Percentiles rank a stretch among this genome's conserved stretches.
Conservation (phyloP, 2,888 invertebrate species). For the Chaitophorus viminalis region DNA sequence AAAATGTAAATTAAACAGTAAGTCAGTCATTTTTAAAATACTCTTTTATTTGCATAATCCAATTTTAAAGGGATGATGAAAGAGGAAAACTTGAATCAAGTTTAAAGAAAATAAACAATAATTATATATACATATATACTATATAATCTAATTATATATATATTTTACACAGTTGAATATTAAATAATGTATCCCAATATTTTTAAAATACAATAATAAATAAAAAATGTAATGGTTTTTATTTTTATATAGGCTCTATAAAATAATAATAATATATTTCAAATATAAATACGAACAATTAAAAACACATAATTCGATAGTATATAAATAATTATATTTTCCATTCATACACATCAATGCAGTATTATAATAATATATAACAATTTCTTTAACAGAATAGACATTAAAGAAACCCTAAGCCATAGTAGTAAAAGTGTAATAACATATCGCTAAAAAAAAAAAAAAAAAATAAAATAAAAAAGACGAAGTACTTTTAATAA, state of each 20-base stretch:
- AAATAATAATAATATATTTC: slow-evolving; percentile 43
- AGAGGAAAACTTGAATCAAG: neutral
- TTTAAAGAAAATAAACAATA: neutral
- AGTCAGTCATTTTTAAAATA: neutral
- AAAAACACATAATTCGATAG: slow-evolving; percentile 60
- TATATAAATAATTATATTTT: slow-evolving; percentile 62
- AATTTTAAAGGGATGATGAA: neutral
- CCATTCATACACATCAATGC: slow-evolving; percentile 49
- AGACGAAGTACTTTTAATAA: slow-evolving; percentile 50
- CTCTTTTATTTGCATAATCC: neutral
- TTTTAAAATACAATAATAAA: slow-evolving; percentile 30
- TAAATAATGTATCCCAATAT: slow-evolving; percentile 31
- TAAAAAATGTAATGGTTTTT: slow-evolving; percentile 42
- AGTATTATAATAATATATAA: slow-evolving; percentile 58
- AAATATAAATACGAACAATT: slow-evolving; percentile 36
- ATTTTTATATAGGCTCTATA: slow-evolving; percentile 45
- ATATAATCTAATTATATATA: slow-evolving; percentile 15
- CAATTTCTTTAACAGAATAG: slow-evolving; percentile 60
- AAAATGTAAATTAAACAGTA: neutral
- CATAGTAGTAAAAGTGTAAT: slow-evolving; percentile 60
- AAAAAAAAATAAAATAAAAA: too few relatives aligned
- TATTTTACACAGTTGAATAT: slow-evolving; percentile 19
- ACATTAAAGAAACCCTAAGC: slow-evolving; percentile 62
- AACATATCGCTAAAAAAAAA: slow-evolving; percentile 58
- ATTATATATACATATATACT: neutral